Conservation (phyloP, 2,888 invertebrate species). For the Nomada ruficornis region DNA sequence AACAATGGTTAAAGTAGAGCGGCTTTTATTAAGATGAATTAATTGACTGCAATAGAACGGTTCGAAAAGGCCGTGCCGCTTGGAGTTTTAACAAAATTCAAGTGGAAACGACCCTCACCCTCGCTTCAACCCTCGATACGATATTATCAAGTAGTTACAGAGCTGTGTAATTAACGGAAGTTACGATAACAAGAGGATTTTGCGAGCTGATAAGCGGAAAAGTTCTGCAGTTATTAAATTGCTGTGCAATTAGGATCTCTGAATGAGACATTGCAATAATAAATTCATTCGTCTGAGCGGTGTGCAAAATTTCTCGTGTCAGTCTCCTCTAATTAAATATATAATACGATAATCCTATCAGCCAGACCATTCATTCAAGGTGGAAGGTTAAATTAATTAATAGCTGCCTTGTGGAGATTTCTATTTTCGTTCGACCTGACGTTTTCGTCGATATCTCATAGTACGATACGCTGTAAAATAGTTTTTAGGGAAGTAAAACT, state of each 20-base stretch:
- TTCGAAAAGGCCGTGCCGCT: slow-evolving; percentile 12
- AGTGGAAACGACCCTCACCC: slow-evolving; percentile 21
- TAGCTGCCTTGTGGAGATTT: not conserved
- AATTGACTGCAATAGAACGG: slow-evolving; percentile 34
- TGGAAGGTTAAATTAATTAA: not conserved
- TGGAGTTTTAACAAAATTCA: slow-evolving; percentile 40
- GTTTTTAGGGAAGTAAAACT: too few species aligned
- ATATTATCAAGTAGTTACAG: slow-evolving; percentile 46
- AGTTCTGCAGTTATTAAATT: slow-evolving; percentile 41
- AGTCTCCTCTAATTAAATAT: not conserved
- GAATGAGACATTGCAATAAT: slow-evolving; percentile 30
- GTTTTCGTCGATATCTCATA: too few species aligned
- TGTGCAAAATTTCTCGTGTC: not conserved
- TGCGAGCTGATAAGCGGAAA: slow-evolving; percentile 42
- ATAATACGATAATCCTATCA: not conserved
- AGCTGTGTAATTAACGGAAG: slow-evolving; percentile 48
- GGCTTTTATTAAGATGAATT: slow-evolving; percentile 34
- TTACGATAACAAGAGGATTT: slow-evolving; percentile 47
- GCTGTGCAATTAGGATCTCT: slow-evolving; percentile 7
- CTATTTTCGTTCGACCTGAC: too few species aligned
- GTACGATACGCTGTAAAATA: not conserved
- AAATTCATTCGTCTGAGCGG: slow-evolving; percentile 8
- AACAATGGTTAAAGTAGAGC: not conserved
- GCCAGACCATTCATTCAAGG: not conserved
- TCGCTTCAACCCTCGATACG: slow-evolving; percentile 27